Base-by-base conservation (phyloP, 2,113 vertebrate species). In the Prionailurus viverrinus region DNA sequence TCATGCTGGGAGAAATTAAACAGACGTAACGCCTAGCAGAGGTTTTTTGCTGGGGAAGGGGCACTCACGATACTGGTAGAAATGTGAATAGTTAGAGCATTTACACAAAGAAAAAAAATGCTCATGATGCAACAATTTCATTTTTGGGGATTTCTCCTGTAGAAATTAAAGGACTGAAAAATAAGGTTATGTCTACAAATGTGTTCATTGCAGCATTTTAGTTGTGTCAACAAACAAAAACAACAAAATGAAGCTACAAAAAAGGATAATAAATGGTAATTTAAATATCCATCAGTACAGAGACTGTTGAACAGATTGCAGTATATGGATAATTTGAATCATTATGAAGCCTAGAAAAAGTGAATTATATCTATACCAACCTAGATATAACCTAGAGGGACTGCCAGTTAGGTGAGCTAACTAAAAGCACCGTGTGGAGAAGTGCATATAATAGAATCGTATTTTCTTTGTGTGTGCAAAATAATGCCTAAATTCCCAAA, bases 81-180 rank as follows among this genome's bases (percentile, higher is more conserved):
- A 85, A 74, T 71, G 29, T 65, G 89, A 78, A 84, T 66, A 84
- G 15, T 73, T 79, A 87, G 13, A 88, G 63, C 39, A 78, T 53
- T 96, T 92, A 80, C 63, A 66, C n/a, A 89, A 83, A 29, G 61
- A 15, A n/a, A 33, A 81, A 73, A 84, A 33, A 73, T 58, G 55
- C 7, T 63, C 53, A 25, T 10, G n/a, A 73, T 89, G 83, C 4
- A 73, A 29, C 19, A 73, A 6, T 79, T 87, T 61, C 39, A 69
- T 68, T 79, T 92, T 27, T 89, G 29, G 36, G 16, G 19, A 65
- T 63, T 55, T 51, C 13, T 76, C 29, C 11, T 65, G 5, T n/a
- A 41, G 84, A 90, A 96, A 90, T 93, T 39, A 80, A 85, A 66
- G 51, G n/a, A 36, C 48, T 71, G 79, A 63, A 51, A 78, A 65